Evolutionary conservation across 2,888 invertebrate genomes (phyloP).

Genomic region (Sinotaia quadrata): DNA sequence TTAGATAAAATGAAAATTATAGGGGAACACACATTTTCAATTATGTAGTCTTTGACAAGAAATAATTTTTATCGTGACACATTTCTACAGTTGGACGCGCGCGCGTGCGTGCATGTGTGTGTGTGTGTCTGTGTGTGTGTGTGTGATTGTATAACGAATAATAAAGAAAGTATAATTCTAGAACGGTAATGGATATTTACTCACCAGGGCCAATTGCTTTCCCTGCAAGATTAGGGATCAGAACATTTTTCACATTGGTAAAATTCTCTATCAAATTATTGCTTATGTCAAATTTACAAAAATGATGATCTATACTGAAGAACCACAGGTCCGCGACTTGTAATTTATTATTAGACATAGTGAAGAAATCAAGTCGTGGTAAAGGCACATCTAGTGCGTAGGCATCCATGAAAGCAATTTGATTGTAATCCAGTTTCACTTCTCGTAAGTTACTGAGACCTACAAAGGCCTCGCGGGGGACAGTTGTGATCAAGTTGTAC

Average conservation of each 20-base stretch:
- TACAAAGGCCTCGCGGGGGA: background rate
- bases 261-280: background rate
- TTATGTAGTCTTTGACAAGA: no score
- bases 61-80: no score
- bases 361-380: background rate
- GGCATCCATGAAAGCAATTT: background rate
- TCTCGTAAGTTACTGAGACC: background rate
- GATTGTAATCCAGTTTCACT: background rate
- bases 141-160: background rate
- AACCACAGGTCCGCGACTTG: background rate
- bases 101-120: no score
- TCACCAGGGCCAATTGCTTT: background rate
- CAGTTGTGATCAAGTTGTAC: background rate
- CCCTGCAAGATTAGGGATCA: background rate
- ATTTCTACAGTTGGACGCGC: no score
- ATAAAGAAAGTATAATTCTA: background rate
- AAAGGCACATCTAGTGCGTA: background rate
- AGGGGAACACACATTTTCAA: no score
- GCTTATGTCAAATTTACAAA: background rate
- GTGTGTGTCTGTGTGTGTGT: no score
- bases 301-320: background rate
- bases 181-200: background rate
- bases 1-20: no score
- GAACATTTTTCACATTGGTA: background rate
- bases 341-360: background rate